Evolutionary conservation across 2,113 vertebrate species (phyloP), one percentile per base, ranked within the genome.

Genomic region (Coptodon rendalli): DNA sequence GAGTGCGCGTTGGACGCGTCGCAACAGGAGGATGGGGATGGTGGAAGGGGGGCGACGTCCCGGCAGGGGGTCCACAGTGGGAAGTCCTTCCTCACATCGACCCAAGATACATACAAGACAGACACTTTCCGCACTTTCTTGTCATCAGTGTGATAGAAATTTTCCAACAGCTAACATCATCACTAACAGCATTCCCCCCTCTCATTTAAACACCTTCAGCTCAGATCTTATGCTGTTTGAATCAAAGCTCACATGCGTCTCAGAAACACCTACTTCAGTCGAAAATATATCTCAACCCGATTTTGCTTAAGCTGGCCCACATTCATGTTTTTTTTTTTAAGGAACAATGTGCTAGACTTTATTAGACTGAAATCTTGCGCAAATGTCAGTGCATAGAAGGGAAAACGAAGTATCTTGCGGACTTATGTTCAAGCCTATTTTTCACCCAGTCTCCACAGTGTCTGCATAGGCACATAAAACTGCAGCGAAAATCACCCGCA

Each of bases 21-120:
- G 38, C 29, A 56, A 40, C 12, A 5, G 8, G 9, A 78, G 27
- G 73, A 52, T 52, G 6, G 45, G 14, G 50, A 56, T 16, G 54
- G 22, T 2, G 71, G 29, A 13, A 13, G 50, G 3, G 13, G 13
- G 24, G 40, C 7, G 17, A 38, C 13, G 5, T 71, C 86, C 7
- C 86, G 9, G 56, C 53, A 63, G 80, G 86, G 82, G 78, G 82
- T 85, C 61, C 80, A 80, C 76, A 80, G 45, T 71, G 73, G 53
- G 81, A 82, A 29, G 36, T 71, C 16, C 38, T 19, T 38, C 43
- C 82, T 76, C 82, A 66, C 68, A 87, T 29, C 22, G 10, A 59
- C 43, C 22, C 22, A 13, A 50, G 52, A 57, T 81, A 14, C 82
- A 45, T 79, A 50, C 73, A 54, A 63, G 66, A 34, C 29, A 34